A percentile compares a stretch with the other conserved stretches of the same genome.
Conservation (phyloP, 1,140 invertebrate species). For the Bombus balteatus region DNA sequence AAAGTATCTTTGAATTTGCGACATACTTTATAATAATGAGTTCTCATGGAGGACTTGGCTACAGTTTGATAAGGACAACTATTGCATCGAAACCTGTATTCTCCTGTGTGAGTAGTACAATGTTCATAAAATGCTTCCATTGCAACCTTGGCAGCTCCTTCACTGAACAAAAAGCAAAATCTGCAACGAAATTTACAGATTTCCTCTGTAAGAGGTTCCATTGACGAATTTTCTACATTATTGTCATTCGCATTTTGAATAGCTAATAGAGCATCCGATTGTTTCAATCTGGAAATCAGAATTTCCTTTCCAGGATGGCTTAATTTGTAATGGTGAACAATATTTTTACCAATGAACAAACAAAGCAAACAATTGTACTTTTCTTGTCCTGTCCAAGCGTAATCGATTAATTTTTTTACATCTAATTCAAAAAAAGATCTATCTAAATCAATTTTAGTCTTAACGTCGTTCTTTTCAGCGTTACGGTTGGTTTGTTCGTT, state of each 20-base stretch:
- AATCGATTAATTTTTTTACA: slow-evolving; percentile 66
- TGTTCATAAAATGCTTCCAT: slow-evolving; percentile 86
- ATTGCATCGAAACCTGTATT: slow-evolving; percentile 86
- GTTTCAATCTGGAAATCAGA: slow-evolving; percentile 84
- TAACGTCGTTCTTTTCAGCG: background rate
- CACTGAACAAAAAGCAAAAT: slow-evolving; percentile 81
- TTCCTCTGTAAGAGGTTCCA: slow-evolving; percentile 55
- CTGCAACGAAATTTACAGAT: slow-evolving; percentile 78
- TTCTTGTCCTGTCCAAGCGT: slow-evolving; percentile 70
- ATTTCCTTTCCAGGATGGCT: slow-evolving; percentile 86
- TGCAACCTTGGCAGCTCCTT: slow-evolving; percentile 71
- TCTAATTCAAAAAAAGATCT: slow-evolving; percentile 23
- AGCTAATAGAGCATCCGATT: slow-evolving; percentile 80
- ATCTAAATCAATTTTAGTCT: slow-evolving; percentile 26
- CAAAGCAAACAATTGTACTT: slow-evolving; percentile 85
- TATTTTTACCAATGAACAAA: slow-evolving; percentile 84
- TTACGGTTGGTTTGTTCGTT: background rate
- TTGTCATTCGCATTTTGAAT: slow-evolving; percentile 74
- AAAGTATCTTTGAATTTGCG: slow-evolving; percentile 63
- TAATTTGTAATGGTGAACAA: slow-evolving; percentile 86
- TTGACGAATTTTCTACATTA: slow-evolving; percentile 44
- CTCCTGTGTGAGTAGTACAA: slow-evolving; percentile 88
- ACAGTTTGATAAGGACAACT: slow-evolving; percentile 83
- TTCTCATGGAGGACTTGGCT: slow-evolving; percentile 78
- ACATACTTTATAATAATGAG: slow-evolving; percentile 81